phyloP scores from a whole-genome alignment of 2,113 vertebrate species.

The Eurypyga helias region DNA sequence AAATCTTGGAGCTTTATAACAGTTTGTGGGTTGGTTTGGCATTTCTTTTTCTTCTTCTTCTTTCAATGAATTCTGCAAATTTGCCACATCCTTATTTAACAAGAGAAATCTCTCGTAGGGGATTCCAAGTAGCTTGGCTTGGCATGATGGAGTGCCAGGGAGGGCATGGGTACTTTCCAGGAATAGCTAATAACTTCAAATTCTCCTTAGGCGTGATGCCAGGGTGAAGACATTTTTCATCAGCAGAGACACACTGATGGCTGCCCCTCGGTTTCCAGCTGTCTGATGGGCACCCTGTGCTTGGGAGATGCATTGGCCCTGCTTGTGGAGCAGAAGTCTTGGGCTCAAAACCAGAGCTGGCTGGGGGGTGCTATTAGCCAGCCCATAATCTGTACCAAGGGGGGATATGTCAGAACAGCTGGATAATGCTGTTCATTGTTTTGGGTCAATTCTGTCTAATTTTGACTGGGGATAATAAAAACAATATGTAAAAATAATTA shows the following conservation, averaged over 20 bases:
- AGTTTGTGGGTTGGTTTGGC: background rate
- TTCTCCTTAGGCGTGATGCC: background rate
- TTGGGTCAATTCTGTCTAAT: background rate
- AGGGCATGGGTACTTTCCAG: background rate
- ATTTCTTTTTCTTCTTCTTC: background rate
- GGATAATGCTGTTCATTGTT: background rate
- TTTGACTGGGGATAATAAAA: background rate
- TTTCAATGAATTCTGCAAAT: background rate
- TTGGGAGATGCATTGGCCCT: background rate
- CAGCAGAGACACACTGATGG: rapidly evolving
- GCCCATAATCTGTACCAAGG: rapidly evolving
- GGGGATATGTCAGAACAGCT: background rate
- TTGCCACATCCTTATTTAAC: background rate
- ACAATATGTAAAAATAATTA: background rate
- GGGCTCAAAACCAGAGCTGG: background rate
- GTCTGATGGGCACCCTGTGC: background rate
- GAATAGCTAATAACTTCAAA: background rate
- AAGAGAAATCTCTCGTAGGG: background rate
- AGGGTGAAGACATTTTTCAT: background rate
- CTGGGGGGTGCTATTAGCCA: background rate
- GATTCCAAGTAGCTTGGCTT: background rate
- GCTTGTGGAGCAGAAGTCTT: too few species aligned
- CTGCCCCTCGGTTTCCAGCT: background rate
- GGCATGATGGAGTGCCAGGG: background rate
- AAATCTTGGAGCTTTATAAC: background rate